A percentile compares a stretch with the other conserved stretches of the same genome.
These are phyloP conservation scores for Apocheima hispidaria DNA, from an alignment of 2,888 invertebrate genomes.

Conservation along the genomic window DNA sequence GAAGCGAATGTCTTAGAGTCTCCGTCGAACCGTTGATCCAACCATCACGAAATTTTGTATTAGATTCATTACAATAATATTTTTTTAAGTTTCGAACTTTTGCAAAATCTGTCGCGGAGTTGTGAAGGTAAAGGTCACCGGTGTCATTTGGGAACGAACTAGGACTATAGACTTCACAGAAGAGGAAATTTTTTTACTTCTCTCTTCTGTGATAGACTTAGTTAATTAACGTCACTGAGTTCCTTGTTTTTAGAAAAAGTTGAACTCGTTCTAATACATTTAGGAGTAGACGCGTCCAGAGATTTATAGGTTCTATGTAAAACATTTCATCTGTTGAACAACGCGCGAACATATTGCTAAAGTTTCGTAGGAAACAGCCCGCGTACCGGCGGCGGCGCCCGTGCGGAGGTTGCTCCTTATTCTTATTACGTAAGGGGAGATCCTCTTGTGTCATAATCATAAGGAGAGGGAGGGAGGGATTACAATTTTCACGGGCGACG, in stretches of 20 bases:
- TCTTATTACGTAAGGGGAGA: conserved; percentile 11
- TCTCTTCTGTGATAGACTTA: background rate
- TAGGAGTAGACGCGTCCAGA: background rate
- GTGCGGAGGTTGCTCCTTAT: conserved; percentile 14
- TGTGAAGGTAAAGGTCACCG: too few species aligned
- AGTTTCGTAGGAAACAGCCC: conserved; percentile 27
- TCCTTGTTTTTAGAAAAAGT: background rate
- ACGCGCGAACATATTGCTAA: conserved; percentile 28
- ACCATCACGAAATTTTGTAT: too few species aligned
- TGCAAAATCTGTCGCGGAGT: too few species aligned
- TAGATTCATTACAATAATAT: too few species aligned
- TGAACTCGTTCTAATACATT: background rate
- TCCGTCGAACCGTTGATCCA: too few species aligned
- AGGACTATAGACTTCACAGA: too few species aligned
- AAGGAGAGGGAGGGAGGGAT: too few species aligned
- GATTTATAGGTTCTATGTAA: background rate
- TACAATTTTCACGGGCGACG: too few species aligned
- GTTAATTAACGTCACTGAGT: background rate
- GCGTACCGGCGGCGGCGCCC: conserved; percentile 6
- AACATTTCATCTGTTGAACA: conserved; percentile 25
- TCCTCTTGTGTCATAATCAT: conserved; percentile 3
- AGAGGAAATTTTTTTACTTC: too few species aligned
- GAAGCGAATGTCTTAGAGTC: too few species aligned
- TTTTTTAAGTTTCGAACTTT: too few species aligned
- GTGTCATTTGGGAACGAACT: too few species aligned